Conservation (phyloP, 2,888 invertebrate species). For the Apeira syringaria region DNA sequence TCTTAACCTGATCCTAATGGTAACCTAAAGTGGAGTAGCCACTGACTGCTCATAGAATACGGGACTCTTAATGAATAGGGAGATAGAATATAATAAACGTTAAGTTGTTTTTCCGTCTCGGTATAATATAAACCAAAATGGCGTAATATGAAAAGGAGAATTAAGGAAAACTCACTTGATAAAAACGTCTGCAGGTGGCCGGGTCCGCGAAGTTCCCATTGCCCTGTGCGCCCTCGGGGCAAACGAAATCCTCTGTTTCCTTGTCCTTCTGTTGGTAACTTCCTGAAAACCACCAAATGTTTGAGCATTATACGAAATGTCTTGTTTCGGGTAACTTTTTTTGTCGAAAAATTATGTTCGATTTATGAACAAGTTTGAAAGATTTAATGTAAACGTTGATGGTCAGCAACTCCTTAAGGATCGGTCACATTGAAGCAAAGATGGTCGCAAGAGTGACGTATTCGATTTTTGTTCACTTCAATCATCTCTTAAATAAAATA, state of each 20-base stretch:
- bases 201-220: constrained; percentile 96
- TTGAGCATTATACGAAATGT: not conserved
- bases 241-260: constrained; percentile 86
- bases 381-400: too few relatives aligned
- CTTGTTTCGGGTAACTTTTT: not conserved
- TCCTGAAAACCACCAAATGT: constrained; percentile 50
- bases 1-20: too few relatives aligned
- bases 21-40: too few relatives aligned
- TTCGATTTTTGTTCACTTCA: too few relatives aligned
- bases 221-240: constrained; percentile 90
- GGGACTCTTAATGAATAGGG: too few relatives aligned
- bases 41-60: too few relatives aligned
- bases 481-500: too few relatives aligned
- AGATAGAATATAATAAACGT: too few relatives aligned
- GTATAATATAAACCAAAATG: not conserved
- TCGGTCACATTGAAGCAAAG: too few relatives aligned
- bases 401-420: too few relatives aligned
- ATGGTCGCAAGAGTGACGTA: not conserved
- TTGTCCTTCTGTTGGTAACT: constrained; percentile 79
- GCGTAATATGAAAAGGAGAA: not conserved
- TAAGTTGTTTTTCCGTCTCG: not conserved
- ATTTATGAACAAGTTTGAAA: too few relatives aligned
- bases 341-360: not conserved
- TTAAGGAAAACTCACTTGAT: constrained; percentile 86
- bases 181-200: constrained; percentile 93